These are phyloP conservation scores for Battus philenor DNA, from an alignment of 1,140 invertebrate species.

Conservation along the genomic window DNA sequence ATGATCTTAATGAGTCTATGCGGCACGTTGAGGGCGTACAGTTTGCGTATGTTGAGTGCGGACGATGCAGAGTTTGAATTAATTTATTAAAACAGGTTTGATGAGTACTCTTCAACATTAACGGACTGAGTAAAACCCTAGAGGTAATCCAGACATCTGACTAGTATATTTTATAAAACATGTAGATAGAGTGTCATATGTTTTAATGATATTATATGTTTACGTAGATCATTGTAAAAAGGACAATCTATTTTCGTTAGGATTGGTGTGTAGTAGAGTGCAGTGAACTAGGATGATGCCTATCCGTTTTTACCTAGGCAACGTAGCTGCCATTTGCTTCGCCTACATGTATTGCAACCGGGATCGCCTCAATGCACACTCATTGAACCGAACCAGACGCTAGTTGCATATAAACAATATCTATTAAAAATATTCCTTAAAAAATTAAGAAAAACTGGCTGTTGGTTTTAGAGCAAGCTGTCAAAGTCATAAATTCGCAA, in stretches of 20 bases:
- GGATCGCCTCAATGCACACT: conserved; percentile 32
- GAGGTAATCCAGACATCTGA: conserved; percentile 9
- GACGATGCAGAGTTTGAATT: no score
- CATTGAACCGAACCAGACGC: conserved; percentile 34
- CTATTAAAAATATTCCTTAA: no score
- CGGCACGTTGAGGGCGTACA: no score
- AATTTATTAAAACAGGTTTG: neutral
- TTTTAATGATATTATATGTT: no score
- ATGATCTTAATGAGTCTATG: no score
- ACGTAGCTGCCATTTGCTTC: conserved; percentile 43
- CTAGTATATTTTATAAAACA: no score
- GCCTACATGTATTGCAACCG: conserved; percentile 40
- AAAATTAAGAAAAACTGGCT: no score
- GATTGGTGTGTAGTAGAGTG: neutral
- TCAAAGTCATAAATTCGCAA: no score
- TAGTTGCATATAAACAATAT: no score
- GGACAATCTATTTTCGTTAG: conserved; percentile 5
- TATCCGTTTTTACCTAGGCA: conserved; percentile 39
- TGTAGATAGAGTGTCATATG: no score
- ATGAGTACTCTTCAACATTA: conserved; percentile 9
- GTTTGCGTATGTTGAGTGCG: no score
- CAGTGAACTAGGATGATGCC: conserved; percentile 36
- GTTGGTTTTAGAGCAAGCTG: no score
- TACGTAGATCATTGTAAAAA: neutral
- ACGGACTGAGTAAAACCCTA: neutral